Percentiles rank a stretch among this genome's conserved stretches.
Conservation (phyloP, 2,797 vertebrate genomes). For the Malacoraja senta region DNA sequence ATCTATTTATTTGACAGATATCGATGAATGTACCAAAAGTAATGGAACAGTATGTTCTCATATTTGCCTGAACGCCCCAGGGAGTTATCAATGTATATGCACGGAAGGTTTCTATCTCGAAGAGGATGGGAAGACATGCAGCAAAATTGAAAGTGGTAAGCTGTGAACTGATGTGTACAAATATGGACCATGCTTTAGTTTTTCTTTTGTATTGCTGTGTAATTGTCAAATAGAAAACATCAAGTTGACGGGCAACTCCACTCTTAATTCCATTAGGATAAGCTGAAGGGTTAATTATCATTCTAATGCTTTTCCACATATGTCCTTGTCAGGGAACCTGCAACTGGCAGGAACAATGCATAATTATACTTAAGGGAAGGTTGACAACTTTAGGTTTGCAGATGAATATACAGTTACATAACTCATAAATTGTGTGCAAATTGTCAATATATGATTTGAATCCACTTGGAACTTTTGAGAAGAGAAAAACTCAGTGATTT, state of each 20-base stretch:
- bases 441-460: background rate
- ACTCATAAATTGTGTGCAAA: background rate
- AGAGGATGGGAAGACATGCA: slow-evolving; percentile 79
- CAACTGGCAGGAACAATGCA: background rate
- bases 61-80: slow-evolving; percentile 77
- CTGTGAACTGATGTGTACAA: background rate
- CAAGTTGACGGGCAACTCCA: slow-evolving; percentile 22
- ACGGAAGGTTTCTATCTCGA: slow-evolving; percentile 73
- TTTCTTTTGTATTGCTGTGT: background rate
- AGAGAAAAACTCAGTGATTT: background rate
- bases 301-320: background rate
- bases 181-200: background rate
- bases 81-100: slow-evolving; percentile 88
- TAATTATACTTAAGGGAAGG: background rate
- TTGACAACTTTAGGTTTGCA: background rate
- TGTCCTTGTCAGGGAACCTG: background rate
- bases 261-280: background rate
- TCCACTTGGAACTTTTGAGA: background rate
- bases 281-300: slow-evolving; percentile 7
- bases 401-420: background rate
- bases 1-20: slow-evolving; percentile 59
- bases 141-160: slow-evolving; percentile 76
- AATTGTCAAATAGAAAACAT: background rate
- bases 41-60: slow-evolving; percentile 78
- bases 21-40: slow-evolving; percentile 76